Base-by-base conservation (phyloP, 1,140 invertebrate species). In the Pseudoatta argentina region DNA sequence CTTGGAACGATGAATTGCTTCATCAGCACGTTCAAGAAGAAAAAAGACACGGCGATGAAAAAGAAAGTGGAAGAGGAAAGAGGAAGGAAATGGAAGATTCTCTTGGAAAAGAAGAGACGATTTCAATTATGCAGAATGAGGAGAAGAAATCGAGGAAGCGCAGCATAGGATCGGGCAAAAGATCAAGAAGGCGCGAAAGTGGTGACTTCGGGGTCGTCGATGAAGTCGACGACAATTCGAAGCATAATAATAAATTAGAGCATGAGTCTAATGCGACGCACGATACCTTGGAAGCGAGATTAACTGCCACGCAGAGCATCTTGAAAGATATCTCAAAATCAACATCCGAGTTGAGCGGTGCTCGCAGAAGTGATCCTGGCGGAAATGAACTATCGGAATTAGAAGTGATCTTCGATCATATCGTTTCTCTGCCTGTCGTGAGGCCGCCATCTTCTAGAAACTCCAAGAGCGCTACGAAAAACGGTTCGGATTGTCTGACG, bases 271-370 rank as follows among this genome's bases (percentile, higher is more conserved):
- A 0, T 10, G 64, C 55, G 16, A n/a, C 57, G 63, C 44, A 27
- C 6, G 90, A 92, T 21, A 75, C 71, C 0, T 91, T 94, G 18
- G 91, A 92, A 78, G 86, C 79, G 18, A 90, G 90, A 66, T 61
- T 93, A n/a, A 92, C 88, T 16, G 91, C 92, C 61, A 94, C 94
- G 3, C 89, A 93, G 71, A 89, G 87, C 79, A 88, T 94, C 3
- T 64, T 94, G 24, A 91, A 94, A 85, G 92, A 87, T 73, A 92
- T 94, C 44, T 92, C 63, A 18, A 53, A 44, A 12, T 61, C 71
- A 53, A 67, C 89, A 30, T 63, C 81, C 73, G 59, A 86, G 24
- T 53, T 88, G 73, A 34, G 73, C 66, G 75, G 44, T 34, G 16
- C 76, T 61, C 86, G 90, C 48, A 90, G 76, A 30, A 67, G n/a